These are phyloP conservation scores for Dryobota labecula DNA, from an alignment of 2,888 invertebrate genomes.

Conservation along the genomic window DNA sequence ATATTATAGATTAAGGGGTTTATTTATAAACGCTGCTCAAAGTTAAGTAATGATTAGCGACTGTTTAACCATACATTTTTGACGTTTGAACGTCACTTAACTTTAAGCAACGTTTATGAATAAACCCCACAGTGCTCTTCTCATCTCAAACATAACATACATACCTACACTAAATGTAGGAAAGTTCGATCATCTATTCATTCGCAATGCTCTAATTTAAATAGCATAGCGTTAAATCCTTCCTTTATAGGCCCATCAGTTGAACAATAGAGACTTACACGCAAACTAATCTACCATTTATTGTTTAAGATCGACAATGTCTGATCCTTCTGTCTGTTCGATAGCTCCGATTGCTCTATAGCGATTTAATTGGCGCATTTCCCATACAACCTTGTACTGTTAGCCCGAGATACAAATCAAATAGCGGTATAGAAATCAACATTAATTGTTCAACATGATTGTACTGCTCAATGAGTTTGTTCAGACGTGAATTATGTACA, in stretches of 20 bases:
- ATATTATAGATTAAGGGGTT: no score
- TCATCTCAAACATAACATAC: background rate
- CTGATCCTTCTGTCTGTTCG: constrained; percentile 64
- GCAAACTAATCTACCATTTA: constrained; percentile 74
- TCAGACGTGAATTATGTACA: constrained; percentile 57
- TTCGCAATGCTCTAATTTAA: constrained; percentile 37
- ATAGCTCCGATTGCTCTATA: constrained; percentile 70
- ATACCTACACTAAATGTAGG: background rate
- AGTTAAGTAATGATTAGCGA: no score
- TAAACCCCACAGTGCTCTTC: background rate
- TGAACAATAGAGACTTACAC: constrained; percentile 64
- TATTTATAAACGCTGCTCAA: no score
- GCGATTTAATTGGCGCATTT: constrained; percentile 82
- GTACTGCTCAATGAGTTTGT: constrained; percentile 67
- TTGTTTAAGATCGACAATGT: constrained; percentile 71
- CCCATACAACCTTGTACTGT: constrained; percentile 79
- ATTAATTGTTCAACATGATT: constrained; percentile 84
- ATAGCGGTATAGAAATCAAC: constrained; percentile 85
- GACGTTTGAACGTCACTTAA: no score
- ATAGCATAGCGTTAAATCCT: constrained; percentile 40
- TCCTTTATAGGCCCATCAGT: constrained; percentile 31
- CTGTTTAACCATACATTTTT: no score
- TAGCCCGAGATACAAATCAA: constrained; percentile 80
- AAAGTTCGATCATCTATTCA: constrained; percentile 11
- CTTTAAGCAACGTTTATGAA: no score